These are phyloP conservation scores for Axinella damicornis DNA, from an alignment of 37 sponge, comb jelly and placozoan genomes.

Conservation along the genomic window DNA sequence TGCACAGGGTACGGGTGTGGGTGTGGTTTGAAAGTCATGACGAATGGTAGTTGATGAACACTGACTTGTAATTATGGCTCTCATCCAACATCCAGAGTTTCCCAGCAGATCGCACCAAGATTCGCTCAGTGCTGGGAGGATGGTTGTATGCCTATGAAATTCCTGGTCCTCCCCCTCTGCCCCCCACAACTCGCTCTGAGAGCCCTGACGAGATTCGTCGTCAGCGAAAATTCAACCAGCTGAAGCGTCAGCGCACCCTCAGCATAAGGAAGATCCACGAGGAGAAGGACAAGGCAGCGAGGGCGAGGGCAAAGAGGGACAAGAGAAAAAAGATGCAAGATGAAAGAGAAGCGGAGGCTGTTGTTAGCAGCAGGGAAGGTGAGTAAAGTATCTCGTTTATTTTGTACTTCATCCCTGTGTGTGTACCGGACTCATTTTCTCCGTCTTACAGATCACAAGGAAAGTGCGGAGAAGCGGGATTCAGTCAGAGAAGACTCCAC, in stretches of 20 bases:
- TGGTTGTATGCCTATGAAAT: conserved; percentile 91
- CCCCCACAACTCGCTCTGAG: conserved; percentile 35
- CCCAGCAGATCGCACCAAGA: conserved; percentile 70
- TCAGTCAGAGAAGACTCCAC: too few relatives aligned
- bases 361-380: too few relatives aligned
- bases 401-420: too few relatives aligned
- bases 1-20: not conserved
- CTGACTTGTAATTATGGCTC: not conserved
- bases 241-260: conserved; percentile 17
- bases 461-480: too few relatives aligned
- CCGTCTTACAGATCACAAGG: too few relatives aligned
- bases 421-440: too few relatives aligned
- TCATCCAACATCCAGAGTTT: conserved; percentile 49
- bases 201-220: conserved; percentile 28
- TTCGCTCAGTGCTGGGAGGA: conserved; percentile 66
- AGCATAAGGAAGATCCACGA: not conserved
- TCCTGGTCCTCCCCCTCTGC: conserved; percentile 49
- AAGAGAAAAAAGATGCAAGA: not conserved
- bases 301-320: not conserved
- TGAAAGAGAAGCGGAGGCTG: not conserved
- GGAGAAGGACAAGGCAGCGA: conserved; percentile 22
- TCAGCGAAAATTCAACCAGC: not conserved
- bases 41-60: not conserved
- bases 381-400: not conserved
- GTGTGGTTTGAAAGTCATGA: not conserved